Conservation (phyloP, 1,140 invertebrate species). For the Oryctes rhinoceros region DNA sequence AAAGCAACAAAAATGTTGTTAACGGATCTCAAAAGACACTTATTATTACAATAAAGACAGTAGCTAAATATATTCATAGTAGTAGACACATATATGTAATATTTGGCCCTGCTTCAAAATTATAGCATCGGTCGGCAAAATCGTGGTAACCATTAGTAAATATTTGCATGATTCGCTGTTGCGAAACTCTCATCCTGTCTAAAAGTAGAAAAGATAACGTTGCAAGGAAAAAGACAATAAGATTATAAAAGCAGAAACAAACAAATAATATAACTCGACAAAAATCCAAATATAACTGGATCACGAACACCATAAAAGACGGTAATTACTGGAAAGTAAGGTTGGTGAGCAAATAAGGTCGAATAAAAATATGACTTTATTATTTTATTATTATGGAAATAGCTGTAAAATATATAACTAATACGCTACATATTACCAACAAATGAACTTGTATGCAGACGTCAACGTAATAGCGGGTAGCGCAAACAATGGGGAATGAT, state of each 20-base stretch:
- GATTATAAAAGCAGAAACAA: not conserved
- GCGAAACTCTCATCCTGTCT: no score
- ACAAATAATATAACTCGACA: not conserved
- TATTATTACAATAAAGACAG: no score
- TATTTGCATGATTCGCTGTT: no score
- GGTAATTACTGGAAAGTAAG: constrained; percentile 22
- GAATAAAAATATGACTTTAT: not conserved
- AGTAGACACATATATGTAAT: no score
- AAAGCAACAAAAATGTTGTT: no score
- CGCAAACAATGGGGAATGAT: no score
- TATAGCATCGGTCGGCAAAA: no score
- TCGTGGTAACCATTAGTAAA: no score
- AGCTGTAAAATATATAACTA: not conserved
- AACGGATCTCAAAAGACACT: no score
- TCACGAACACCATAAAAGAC: constrained; percentile 11
- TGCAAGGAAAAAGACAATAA: not conserved
- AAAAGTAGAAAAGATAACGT: not conserved
- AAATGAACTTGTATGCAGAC: not conserved
- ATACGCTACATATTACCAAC: not conserved
- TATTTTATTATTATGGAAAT: constrained; percentile 4
- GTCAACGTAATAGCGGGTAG: not conserved
- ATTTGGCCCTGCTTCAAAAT: no score
- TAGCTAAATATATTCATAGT: no score
- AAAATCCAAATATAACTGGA: constrained; percentile 33
- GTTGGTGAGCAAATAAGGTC: not conserved